A percentile compares a stretch with the other conserved stretches of the same genome.
phyloP scores from a whole-genome alignment of 2,888 invertebrate species.

The Caenorhabditis plicata region DNA sequence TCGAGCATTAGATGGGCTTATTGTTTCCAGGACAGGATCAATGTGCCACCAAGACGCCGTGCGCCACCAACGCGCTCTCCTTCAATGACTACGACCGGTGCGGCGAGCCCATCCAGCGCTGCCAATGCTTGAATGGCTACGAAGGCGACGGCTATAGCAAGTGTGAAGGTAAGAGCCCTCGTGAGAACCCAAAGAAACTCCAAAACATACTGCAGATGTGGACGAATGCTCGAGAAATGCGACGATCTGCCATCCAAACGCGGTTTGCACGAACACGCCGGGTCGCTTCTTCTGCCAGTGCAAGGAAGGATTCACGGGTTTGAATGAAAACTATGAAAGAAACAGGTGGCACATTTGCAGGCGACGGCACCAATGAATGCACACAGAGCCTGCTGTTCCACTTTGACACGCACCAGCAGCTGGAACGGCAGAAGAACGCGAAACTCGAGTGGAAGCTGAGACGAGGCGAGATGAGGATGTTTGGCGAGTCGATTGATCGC shows the following conservation, averaged over 20 bases:
- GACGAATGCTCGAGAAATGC: conserved; percentile 55
- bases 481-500: conserved; percentile 50
- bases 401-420: conserved; percentile 44
- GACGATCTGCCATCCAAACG: conserved; percentile 56
- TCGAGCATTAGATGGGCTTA: neutral
- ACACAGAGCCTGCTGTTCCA: conserved; percentile 54
- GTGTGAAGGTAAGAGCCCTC: conserved; percentile 48
- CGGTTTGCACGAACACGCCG: conserved; percentile 63
- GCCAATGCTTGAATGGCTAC: conserved; percentile 63
- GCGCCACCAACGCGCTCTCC: conserved; percentile 63
- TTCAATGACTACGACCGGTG: conserved; percentile 59
- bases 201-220: conserved; percentile 39
- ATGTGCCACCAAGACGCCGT: conserved; percentile 38
- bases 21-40: conserved; percentile 22
- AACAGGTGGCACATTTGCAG: conserved; percentile 12
- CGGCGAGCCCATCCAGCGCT: conserved; percentile 59
- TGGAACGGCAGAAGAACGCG: conserved; percentile 51
- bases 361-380: conserved; percentile 60
- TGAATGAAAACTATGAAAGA: neutral
- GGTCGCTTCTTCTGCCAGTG: conserved; percentile 65
- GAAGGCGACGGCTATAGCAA: conserved; percentile 57
- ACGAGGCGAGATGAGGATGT: conserved; percentile 56
- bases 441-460: conserved; percentile 53
- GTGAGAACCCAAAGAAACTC: neutral
- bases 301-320: conserved; percentile 55